Evolutionary conservation across 1,140 invertebrate genomes (phyloP), one percentile per base, ranked within the genome.

Genomic region (Drosophila pachea): DNA sequence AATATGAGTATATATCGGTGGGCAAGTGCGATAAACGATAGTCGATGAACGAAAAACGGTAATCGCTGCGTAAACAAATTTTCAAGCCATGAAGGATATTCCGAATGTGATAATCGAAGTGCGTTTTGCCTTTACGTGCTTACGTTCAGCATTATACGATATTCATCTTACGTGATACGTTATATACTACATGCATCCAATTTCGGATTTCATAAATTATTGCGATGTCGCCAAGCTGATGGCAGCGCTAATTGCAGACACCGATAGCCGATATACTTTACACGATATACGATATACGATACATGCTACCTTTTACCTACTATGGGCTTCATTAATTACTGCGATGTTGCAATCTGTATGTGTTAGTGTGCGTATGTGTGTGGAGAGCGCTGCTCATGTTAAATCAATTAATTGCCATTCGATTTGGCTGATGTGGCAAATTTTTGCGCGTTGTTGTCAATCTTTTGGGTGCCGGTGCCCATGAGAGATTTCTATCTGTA

Each of bases 391-490:
- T 63, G 59, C 33, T 58, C 67, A 64, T 66, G 63, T 71, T 52
- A 60, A 66, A 60, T 71, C 63, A 71, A 71, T 71, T 71, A 71
- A 61, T 59, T 66, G 62, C 38, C 48, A 71, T 65, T 65, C 63
- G 68, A 54, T 71, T 66, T 66, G 60, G 67, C 38, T 59, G 62
- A 63, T 61, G 49, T 71, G 62, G 67, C 60, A 58, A 69, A 64
- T 55, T 64, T 55, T 65, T 59, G 47, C 38, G 16, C 38, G 40
- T 58, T 54, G 68, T 49, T 56, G 66, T 62, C 66, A 62, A 55
- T 68, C 66, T 62, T 53, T 68, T 62, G 59, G 43, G 35, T 63
- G 58, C 52, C 53, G 58, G 9, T 69, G 53, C 54, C 61, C 61
- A 32, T 65, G 61, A 70, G 53, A 65, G 52, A 65, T 22, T 65